Evolutionary conservation across 2,888 invertebrate species (phyloP).

Genomic region (Perithous albicinctus): DNA sequence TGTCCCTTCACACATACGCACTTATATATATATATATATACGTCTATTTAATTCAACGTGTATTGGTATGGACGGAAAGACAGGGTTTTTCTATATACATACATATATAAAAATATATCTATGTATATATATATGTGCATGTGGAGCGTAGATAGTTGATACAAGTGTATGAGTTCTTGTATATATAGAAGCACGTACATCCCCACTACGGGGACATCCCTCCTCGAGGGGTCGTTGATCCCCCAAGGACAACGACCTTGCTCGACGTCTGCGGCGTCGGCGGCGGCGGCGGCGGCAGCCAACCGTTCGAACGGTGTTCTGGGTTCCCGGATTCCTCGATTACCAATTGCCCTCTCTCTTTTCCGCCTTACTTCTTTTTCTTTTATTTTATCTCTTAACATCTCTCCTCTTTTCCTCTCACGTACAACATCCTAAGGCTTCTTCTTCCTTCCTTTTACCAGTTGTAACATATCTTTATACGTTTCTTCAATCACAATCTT

Average conservation of each 20-base stretch:
- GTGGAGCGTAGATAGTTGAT: conserved; percentile 30
- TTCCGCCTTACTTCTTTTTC: conserved; percentile 28
- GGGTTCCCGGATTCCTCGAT: conserved; percentile 83
- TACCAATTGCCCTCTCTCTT: conserved; percentile 77
- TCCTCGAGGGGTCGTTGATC: conserved; percentile 84
- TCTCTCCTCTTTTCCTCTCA: conserved; percentile 13
- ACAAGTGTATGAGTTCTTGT: conserved; percentile 10
- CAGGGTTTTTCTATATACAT: neutral
- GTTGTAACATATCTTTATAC: conserved; percentile 3
- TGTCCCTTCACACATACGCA: conserved; percentile 57
- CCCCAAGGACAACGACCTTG: conserved; percentile 85
- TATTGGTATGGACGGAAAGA: conserved; percentile 14
- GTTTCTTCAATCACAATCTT: conserved; percentile 24
- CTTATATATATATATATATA: conserved; percentile 21
- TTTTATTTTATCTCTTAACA: conserved; percentile 6
- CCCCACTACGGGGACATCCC: conserved; percentile 75
- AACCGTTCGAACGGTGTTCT: conserved; percentile 81
- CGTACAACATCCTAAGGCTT: neutral
- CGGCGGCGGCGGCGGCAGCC: conserved; percentile 72
- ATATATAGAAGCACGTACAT: conserved; percentile 71
- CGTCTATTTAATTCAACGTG: conserved; percentile 2
- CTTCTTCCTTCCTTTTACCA: conserved; percentile 18
- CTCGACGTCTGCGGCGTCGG: conserved; percentile 75
- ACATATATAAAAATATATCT: no score
- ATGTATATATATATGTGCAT: no score